Evolutionary conservation across 2,797 vertebrate species (phyloP).

Genomic region (Heliangelus exortis): DNA sequence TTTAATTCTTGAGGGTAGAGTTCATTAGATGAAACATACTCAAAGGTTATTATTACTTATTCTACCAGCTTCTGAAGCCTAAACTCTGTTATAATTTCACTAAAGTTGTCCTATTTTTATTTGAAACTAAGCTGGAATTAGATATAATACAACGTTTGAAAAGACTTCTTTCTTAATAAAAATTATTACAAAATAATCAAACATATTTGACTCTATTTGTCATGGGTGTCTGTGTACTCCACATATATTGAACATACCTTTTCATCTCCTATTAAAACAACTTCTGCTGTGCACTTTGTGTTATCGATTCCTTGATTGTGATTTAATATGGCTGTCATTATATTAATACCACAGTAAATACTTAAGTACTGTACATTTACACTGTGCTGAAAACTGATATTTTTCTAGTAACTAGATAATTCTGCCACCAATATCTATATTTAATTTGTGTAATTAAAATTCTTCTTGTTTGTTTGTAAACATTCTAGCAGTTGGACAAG

Average conservation of each 20-base stretch:
- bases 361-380: neutral
- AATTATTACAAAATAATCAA: neutral
- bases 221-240: neutral
- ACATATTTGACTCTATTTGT: neutral
- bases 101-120: neutral
- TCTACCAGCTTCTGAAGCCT: neutral
- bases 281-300: neutral
- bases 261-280: neutral
- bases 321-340: neutral
- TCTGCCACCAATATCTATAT: neutral
- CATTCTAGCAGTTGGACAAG: slow-evolving; percentile 76
- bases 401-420: neutral
- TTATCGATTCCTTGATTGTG: neutral
- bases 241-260: neutral
- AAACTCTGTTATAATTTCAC: neutral
- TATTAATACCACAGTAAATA: neutral
- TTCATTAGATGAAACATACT: neutral
- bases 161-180: neutral
- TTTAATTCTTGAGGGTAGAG: neutral
- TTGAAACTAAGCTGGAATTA: neutral
- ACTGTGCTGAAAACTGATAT: neutral
- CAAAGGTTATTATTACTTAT: neutral
- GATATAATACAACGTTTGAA: neutral
- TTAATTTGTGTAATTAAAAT: neutral
- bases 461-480: slow-evolving; percentile 28